A percentile compares a stretch with the other conserved stretches of the same genome.
Evolutionary conservation across 1,140 invertebrate species (phyloP).

Genomic region (Meloidogyne chitwoodi): DNA sequence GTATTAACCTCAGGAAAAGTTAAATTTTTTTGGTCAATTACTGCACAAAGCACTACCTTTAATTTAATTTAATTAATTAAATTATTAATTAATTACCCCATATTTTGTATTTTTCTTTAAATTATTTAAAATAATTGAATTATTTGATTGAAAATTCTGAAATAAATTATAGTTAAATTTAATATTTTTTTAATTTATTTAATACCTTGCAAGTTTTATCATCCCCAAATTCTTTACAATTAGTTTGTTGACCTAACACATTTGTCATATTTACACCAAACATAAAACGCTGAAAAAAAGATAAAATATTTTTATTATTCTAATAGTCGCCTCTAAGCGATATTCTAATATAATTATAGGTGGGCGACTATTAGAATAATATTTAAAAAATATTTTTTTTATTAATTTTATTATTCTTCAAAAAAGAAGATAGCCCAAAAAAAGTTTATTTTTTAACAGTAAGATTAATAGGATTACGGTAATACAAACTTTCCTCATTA

Average conservation of each 20-base stretch:
- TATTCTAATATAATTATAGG: not conserved
- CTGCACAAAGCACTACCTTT: slow-evolving; percentile 46
- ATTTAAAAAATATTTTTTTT: too few relatives aligned
- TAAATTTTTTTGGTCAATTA: slow-evolving; percentile 46
- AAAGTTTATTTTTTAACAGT: too few relatives aligned
- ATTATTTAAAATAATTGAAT: slow-evolving; percentile 16
- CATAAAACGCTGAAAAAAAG: slow-evolving; percentile 33
- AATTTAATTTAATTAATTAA: too few relatives aligned
- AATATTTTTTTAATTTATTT: not conserved
- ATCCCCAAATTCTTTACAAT: slow-evolving; percentile 34
- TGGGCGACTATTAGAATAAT: not conserved
- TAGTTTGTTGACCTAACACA: slow-evolving; percentile 38
- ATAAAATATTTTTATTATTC: not conserved
- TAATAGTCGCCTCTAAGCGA: not conserved
- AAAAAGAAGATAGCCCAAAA: too few relatives aligned
- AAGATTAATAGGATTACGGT: too few relatives aligned
- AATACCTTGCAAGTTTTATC: slow-evolving; percentile 45
- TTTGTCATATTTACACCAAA: slow-evolving; percentile 51
- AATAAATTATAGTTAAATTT: slow-evolving; percentile 1
- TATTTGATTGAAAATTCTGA: slow-evolving; percentile 5
- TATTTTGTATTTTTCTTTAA: slow-evolving; percentile 1
- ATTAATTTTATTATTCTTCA: too few relatives aligned
- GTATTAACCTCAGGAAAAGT: slow-evolving; percentile 39
- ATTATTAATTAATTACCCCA: too few relatives aligned
- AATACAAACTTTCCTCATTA: too few relatives aligned